Evolutionary conservation across 64 coral and sea anemone genomes (phyloP), one percentile per base, ranked within the genome.

Genomic region (Astreopora myriophthalma): DNA sequence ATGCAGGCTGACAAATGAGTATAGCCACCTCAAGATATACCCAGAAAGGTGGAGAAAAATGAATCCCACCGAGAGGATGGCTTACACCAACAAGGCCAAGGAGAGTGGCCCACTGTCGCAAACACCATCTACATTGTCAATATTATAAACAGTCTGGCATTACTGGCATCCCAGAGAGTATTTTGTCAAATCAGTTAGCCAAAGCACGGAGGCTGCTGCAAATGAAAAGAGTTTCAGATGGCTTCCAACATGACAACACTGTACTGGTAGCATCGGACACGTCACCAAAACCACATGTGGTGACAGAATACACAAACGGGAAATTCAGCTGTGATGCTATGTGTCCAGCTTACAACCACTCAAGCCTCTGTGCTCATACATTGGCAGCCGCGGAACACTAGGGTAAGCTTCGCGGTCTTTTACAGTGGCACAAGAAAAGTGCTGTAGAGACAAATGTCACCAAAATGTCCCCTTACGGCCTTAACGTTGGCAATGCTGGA

Each of bases 301-400:
- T 81, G 40, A 76, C 42, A 52, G 34, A 65, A 46, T 69, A 35
- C 34, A 66, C 11, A 14, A 55, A 55, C 49, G 49, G 49, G 12
- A 55, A 0, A 14, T 55, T 55, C 49, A 55, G 49, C 17, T 89
- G 55, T 67, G 87, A 89, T 71, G 74, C 33, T 26, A 22, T 62
- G 6, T 75, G 71, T 42, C 34, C 73, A 1, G 87, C 86, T 12
- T 89, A 76, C 48, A 87, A 87, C 27, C 67, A 88, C 58, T 87
- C 85, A 26, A 36, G 70, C 48, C 55, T 88, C 11, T 76, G 71
- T 75, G 30, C 52, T 32, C 86, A 88, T 17, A 87, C 71, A 40
- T 26, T 88, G 42, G 86, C 86, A 62, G 86, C 49, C 34, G 86
- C 70, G 37, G 86, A 88, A 88, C 38, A 61, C 69, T 74, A 71